These are phyloP conservation scores for Ectemnius continuus DNA, from an alignment of 2,888 invertebrate genomes.

Conservation along the genomic window DNA sequence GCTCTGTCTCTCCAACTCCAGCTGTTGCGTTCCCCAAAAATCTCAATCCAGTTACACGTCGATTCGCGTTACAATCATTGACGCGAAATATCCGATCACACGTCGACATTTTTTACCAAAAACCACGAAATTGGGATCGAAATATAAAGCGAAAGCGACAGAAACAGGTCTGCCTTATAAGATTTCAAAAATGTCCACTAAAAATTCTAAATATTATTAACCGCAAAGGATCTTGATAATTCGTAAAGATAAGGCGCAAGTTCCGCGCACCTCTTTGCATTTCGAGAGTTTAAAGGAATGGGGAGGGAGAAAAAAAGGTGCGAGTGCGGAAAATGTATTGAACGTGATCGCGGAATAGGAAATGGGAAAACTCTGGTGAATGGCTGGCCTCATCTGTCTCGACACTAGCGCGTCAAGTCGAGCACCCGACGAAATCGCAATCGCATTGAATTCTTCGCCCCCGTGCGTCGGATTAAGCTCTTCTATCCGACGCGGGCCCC, in stretches of 20 bases:
- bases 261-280: slow-evolving; percentile 13
- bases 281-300: slow-evolving; percentile 27
- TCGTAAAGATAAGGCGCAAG: background rate
- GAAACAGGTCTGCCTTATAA: background rate
- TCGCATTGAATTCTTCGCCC: slow-evolving; percentile 61
- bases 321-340: slow-evolving; percentile 55
- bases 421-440: slow-evolving; percentile 29
- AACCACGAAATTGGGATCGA: too few relatives aligned
- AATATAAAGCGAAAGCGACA: background rate
- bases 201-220: background rate
- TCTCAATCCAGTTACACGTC: slow-evolving; percentile 22
- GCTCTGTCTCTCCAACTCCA: slow-evolving; percentile 87
- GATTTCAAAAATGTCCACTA: too few relatives aligned
- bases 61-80: slow-evolving; percentile 23
- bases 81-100: slow-evolving; percentile 22
- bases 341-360: slow-evolving; percentile 43
- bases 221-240: background rate
- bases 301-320: slow-evolving; percentile 20
- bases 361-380: slow-evolving; percentile 61
- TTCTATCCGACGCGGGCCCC: slow-evolving; percentile 52
- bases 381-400: slow-evolving; percentile 38
- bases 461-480: slow-evolving; percentile 64
- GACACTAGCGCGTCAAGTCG: slow-evolving; percentile 5
- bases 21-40: slow-evolving; percentile 76
- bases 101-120: too few relatives aligned